phyloP scores from a whole-genome alignment of 2,797 vertebrate genomes.

The Leptatherina wallacei region DNA sequence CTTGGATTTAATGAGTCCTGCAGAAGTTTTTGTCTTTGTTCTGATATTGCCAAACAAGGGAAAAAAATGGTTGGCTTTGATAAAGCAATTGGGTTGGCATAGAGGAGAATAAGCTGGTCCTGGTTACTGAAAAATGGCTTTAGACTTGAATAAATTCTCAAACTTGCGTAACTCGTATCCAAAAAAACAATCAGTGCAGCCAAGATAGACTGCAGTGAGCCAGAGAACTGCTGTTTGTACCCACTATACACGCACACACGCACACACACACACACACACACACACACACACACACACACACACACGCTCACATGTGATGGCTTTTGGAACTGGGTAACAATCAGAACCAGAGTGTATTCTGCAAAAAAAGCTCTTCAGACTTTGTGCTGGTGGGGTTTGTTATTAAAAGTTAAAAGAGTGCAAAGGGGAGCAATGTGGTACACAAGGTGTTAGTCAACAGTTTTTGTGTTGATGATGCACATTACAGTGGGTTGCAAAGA shows the following conservation, averaged over 20 bases:
- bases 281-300: too few species aligned
- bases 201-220: conserved; percentile 36
- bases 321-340: neutral
- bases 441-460: conserved; percentile 14
- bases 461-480: conserved; percentile 30
- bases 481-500: conserved; percentile 6
- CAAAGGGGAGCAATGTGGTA: neutral
- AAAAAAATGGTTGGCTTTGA: conserved; percentile 53
- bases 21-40: conserved; percentile 25
- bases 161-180: conserved; percentile 50
- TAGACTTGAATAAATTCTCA: conserved; percentile 52
- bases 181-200: conserved; percentile 44
- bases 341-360: conserved; percentile 4
- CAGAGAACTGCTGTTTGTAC: conserved; percentile 16
- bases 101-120: conserved; percentile 36
- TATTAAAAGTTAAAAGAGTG: neutral
- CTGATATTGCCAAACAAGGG: conserved; percentile 64
- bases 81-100: conserved; percentile 45
- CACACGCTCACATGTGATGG: neutral
- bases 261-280: conserved; percentile 3
- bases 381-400: neutral
- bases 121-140: conserved; percentile 41
- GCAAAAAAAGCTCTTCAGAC: neutral
- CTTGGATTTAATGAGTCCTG: conserved; percentile 37
- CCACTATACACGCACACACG: neutral